Evolutionary conservation across 2,888 invertebrate genomes (phyloP).

Genomic region (Phaedon cochleariae): DNA sequence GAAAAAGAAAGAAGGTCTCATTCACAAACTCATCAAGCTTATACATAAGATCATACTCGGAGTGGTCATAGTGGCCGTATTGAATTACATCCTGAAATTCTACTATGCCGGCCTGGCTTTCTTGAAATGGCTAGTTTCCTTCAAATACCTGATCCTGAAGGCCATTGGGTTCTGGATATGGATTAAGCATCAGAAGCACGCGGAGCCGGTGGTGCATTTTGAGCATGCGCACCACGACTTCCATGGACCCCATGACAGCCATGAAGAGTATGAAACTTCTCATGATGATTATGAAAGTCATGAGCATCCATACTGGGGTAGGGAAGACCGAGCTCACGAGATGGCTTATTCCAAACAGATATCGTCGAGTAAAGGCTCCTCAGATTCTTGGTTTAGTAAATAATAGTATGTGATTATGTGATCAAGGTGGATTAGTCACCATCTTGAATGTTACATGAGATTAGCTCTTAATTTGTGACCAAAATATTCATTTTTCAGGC

Average conservation of each 20-base stretch:
- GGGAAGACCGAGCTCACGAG: constrained; percentile 49
- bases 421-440: neutral
- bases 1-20: constrained; percentile 72
- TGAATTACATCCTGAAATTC: constrained; percentile 77
- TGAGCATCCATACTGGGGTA: constrained; percentile 47
- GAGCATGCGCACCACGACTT: constrained; percentile 86
- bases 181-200: constrained; percentile 72
- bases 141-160: constrained; percentile 74
- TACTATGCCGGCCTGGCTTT: constrained; percentile 77
- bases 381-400: constrained; percentile 16
- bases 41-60: constrained; percentile 75
- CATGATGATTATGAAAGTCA: constrained; percentile 72
- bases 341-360: constrained; percentile 48
- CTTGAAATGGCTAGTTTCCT: constrained; percentile 78
- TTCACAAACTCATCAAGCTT: constrained; percentile 75
- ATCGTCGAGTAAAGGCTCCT: neutral
- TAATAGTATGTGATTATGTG: neutral
- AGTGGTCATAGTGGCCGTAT: constrained; percentile 72
- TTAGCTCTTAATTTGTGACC: too few species aligned
- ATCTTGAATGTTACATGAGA: too few species aligned
- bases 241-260: constrained; percentile 73
- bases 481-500: too few species aligned
- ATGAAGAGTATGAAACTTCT: constrained; percentile 83
- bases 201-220: constrained; percentile 81
- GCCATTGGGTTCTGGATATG: constrained; percentile 77